Evolutionary conservation across 2,797 vertebrate species (phyloP).

Genomic region (Odontamblyopus rebecca): DNA sequence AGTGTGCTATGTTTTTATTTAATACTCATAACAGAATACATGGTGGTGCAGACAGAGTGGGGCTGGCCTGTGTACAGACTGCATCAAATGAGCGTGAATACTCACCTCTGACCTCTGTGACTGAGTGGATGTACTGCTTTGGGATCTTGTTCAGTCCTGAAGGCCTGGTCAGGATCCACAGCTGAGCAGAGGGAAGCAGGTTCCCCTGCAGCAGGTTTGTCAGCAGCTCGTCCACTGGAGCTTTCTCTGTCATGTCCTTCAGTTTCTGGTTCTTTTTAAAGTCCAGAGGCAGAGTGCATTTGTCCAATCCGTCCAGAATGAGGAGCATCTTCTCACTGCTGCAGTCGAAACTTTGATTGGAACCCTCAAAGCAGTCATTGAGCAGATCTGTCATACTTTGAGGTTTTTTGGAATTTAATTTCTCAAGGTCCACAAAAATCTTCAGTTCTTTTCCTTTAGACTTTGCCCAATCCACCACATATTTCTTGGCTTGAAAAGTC

Average conservation of each 20-base stretch:
- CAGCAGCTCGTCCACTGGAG: conserved; percentile 28
- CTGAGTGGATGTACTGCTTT: not conserved
- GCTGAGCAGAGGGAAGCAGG: conserved; percentile 22
- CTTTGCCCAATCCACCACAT: conserved; percentile 51
- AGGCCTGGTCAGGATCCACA: conserved; percentile 45
- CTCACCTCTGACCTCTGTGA: conserved; percentile 40
- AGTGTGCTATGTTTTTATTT: too few species aligned
- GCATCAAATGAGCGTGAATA: too few species aligned
- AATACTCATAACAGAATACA: too few species aligned
- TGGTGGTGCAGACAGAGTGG: too few species aligned
- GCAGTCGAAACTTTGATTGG: not conserved
- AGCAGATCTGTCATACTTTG: not conserved
- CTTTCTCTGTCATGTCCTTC: conserved; percentile 5
- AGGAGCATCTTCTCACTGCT: conserved; percentile 26
- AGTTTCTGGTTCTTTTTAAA: conserved; percentile 26
- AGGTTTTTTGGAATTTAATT: not conserved
- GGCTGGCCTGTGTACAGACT: too few species aligned
- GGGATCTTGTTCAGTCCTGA: conserved; percentile 39
- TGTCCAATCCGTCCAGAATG: conserved; percentile 63
- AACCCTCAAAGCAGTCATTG: not conserved
- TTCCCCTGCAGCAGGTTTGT: conserved; percentile 44
- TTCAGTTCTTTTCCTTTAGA: conserved; percentile 20
- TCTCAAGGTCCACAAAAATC: not conserved
- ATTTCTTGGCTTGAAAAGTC: conserved; percentile 55
- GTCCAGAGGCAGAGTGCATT: conserved; percentile 49